Percentiles rank a stretch among this genome's conserved stretches.
Conservation (phyloP, 2,888 invertebrate species). For the Cantharis rufa region DNA sequence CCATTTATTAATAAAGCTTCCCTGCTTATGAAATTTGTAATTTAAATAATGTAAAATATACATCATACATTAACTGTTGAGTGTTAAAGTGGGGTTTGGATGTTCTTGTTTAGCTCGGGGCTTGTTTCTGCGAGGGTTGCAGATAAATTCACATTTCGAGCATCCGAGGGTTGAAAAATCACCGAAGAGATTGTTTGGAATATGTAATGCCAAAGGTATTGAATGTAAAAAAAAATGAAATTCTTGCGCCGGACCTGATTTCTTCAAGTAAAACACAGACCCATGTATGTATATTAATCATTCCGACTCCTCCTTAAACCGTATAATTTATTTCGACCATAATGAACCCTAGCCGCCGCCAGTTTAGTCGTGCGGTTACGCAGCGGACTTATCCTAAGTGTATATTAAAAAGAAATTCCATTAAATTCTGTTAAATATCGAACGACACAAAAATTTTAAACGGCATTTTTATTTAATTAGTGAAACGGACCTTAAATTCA, state of each 20-base stretch:
- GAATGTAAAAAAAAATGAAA: not conserved
- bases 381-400: no score
- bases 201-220: not conserved
- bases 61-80: not conserved
- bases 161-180: not conserved
- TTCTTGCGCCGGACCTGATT: not conserved
- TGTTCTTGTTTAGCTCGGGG: not conserved
- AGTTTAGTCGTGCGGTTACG: not conserved
- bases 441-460: not conserved
- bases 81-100: not conserved
- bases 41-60: not conserved
- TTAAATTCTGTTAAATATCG: not conserved
- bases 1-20: not conserved
- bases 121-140: not conserved
- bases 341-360: no score
- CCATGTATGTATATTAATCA: not conserved
- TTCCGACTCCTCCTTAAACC: not conserved
- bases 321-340: not conserved
- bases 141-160: not conserved
- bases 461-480: constrained; percentile 26
- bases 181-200: not conserved
- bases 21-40: not conserved
- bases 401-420: no score
- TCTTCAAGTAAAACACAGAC: not conserved
- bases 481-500: constrained; percentile 16